These are phyloP conservation scores for Tupiocoris notatus DNA, from an alignment of 2,888 invertebrate genomes.

Conservation along the genomic window DNA sequence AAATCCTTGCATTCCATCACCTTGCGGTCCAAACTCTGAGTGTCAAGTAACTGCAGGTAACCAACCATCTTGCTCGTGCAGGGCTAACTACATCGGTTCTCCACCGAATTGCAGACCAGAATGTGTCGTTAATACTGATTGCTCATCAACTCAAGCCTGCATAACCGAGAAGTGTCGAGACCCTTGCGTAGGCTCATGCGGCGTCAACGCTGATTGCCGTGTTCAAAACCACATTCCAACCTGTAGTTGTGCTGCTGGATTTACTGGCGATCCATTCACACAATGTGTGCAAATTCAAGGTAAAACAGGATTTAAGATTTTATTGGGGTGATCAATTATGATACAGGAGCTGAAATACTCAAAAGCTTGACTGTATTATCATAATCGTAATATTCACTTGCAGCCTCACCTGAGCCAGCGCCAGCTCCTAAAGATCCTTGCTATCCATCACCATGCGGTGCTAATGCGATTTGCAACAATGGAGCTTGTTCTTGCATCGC, in stretches of 20 bases:
- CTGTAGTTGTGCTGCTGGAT: conserved; percentile 61
- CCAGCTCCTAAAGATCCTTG: conserved; percentile 56
- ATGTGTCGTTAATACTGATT: conserved; percentile 57
- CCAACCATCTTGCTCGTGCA: conserved; percentile 56
- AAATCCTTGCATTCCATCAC: conserved; percentile 64
- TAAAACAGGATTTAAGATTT: no score
- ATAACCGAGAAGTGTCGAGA: conserved; percentile 56
- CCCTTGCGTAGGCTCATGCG: conserved; percentile 58
- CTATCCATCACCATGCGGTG: conserved; percentile 64
- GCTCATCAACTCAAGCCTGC: conserved; percentile 56
- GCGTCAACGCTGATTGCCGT: conserved; percentile 56
- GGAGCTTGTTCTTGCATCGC: conserved; percentile 56
- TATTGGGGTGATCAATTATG: no score
- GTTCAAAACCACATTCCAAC: conserved; percentile 56
- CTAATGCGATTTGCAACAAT: conserved; percentile 64
- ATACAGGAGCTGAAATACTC: no score
- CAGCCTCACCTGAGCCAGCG: conserved; percentile 5
- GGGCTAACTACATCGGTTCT: conserved; percentile 54
- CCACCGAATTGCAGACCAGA: conserved; percentile 58
- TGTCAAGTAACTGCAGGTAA: conserved; percentile 54
- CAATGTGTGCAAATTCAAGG: conserved; percentile 60
- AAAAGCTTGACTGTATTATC: not conserved
- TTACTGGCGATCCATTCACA: conserved; percentile 73
- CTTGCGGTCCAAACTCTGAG: conserved; percentile 59
- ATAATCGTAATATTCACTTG: not conserved